Evolutionary conservation across 2,113 vertebrate genomes (phyloP), one percentile per base, ranked within the genome.

Genomic region (Stomatorhinus ivindoensis): DNA sequence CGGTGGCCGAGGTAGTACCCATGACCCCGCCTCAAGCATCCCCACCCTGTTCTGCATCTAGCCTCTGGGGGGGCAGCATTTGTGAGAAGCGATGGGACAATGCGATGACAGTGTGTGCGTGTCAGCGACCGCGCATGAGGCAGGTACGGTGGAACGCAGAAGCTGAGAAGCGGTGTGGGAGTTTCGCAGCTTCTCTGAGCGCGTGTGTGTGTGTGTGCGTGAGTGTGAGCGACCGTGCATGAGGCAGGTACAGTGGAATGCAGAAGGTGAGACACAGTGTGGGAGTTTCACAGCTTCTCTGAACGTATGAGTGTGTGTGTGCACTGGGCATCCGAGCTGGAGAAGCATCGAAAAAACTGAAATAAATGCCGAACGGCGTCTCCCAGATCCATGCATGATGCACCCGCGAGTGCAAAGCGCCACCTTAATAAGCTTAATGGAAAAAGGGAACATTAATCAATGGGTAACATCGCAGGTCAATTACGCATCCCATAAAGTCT

Each of bases 381-480:
- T 24, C 8, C 5, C 21, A 84, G 21, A 24, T 46, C 44, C 44
- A 21, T 9, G 6, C 44, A 24, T 55, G 47, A 39, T 55, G 47
- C 31, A 15, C n/a, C n/a, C 0, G 24, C 50, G 27, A 87, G 35
- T 50, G n/a, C 50, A 87, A 10, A 19, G 50, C 35, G 1, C 51
- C 48, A 53, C 46, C 13, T 86, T 19, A 51, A 31, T 31, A 44
- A 65, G 53, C 58, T 42, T 87, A 44, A 35, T 10, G 44, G 55
- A n/a, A 46, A 65, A 87, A 61, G 51, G 86, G 39, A 87, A 61
- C 87, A 87, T 61, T 87, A 87, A 65, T 87, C 87, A 39, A 53
- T 3, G 35, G 53, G 35, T 87, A 87, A 87, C 53, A 87, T 19
- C 11, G 13, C 11, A 86, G 48, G 50, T 27, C 27, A 24, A 19